A percentile compares a stretch with the other conserved stretches of the same genome.
Evolutionary conservation across 1,140 invertebrate species (phyloP).

Genomic region (Neodiprion fabricii): DNA sequence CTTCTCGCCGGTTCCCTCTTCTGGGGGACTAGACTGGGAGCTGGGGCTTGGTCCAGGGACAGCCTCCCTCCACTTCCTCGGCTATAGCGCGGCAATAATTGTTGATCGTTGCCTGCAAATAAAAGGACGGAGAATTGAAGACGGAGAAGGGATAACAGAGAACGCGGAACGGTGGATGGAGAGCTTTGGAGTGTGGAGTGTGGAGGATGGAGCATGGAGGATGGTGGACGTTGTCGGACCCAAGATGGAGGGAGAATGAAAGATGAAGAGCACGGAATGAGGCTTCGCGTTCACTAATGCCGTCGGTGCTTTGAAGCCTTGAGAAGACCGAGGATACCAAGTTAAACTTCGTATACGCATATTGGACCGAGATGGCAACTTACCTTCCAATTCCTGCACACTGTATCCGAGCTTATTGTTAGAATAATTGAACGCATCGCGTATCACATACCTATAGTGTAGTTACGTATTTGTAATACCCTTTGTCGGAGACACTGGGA

Average conservation of each 20-base stretch:
- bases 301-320: no score
- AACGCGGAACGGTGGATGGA: background rate
- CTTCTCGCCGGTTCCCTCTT: conserved; percentile 26
- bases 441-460: no score
- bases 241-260: background rate
- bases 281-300: no score
- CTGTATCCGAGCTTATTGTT: no score
- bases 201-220: background rate
- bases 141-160: conserved; percentile 44
- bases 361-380: no score
- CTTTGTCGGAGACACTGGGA: no score
- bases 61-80: background rate
- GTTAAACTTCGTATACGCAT: no score
- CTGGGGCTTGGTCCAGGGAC: conserved; percentile 25
- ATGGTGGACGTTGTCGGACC: background rate
- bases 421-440: no score
- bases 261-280: no score
- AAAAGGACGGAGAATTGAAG: background rate
- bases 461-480: no score
- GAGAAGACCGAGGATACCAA: no score
- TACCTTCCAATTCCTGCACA: no score
- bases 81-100: conserved; percentile 36
- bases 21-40: conserved; percentile 20
- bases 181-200: background rate
- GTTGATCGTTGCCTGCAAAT: conserved; percentile 47